phyloP scores from a whole-genome alignment of 1,140 invertebrate genomes.

The Ruditapes philippinarum region DNA sequence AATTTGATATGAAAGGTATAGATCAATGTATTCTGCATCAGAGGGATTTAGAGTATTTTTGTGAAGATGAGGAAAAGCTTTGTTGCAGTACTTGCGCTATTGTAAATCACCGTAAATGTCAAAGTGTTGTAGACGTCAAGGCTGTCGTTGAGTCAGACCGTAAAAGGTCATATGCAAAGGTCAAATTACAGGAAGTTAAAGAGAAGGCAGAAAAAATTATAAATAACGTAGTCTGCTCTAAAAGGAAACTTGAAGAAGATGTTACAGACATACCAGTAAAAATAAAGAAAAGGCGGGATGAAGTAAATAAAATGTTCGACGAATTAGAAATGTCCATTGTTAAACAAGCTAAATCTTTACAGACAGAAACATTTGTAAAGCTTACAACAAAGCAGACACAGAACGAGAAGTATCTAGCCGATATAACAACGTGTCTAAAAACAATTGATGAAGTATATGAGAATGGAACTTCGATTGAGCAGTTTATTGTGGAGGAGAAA shows the following conservation, averaged over 20 bases:
- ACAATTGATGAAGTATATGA: no score
- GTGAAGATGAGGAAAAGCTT: neutral
- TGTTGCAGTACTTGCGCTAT: neutral
- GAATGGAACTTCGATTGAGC: no score
- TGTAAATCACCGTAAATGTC: neutral
- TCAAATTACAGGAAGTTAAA: neutral
- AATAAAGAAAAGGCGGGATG: neutral
- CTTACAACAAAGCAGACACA: no score
- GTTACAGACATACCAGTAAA: neutral
- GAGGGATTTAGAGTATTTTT: neutral
- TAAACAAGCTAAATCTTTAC: no score
- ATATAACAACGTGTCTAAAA: no score
- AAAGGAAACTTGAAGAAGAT: neutral
- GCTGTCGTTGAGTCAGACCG: neutral
- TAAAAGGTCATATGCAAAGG: no score
- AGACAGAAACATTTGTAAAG: no score
- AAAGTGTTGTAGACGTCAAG: neutral
- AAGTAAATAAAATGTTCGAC: neutral
- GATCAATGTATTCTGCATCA: neutral
- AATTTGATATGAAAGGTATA: neutral
- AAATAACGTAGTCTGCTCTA: neutral
- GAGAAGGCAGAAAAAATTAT: neutral
- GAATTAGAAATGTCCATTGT: no score
- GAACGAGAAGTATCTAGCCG: no score
- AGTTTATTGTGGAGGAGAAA: no score